Percentiles rank a stretch among this genome's conserved stretches.
Conservation (phyloP, 2,113 vertebrate genomes). For the Halichoeres trimaculatus region DNA sequence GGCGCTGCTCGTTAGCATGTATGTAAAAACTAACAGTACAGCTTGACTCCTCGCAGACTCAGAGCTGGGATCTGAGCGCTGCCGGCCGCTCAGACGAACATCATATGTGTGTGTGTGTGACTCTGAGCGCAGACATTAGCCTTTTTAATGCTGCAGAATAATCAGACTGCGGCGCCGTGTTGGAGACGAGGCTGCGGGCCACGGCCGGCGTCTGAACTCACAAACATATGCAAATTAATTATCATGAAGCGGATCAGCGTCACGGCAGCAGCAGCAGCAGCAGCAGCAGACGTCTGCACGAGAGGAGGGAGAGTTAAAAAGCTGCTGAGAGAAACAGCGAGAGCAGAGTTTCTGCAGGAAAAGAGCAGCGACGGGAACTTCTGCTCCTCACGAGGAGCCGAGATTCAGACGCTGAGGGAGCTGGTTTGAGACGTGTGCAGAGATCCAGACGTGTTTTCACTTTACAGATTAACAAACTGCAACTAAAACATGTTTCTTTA, state of each 20-base stretch:
- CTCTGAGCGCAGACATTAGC: slow-evolving; percentile 55
- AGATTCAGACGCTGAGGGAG: no score
- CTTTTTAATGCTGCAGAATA: slow-evolving; percentile 53
- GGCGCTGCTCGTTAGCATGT: slow-evolving; percentile 59
- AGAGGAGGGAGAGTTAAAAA: no score
- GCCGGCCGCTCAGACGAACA: slow-evolving; percentile 30
- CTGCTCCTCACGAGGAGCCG: no score
- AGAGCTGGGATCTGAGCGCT: slow-evolving; percentile 23
- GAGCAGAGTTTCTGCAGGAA: no score
- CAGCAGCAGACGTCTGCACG: slow-evolving; percentile 29
- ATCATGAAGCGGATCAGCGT: slow-evolving; percentile 47
- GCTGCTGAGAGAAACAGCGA: no score
- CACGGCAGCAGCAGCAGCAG: no score
- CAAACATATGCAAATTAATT: slow-evolving; percentile 78
- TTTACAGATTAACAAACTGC: no score
- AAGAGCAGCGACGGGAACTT: no score
- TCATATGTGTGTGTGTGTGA: slow-evolving; percentile 50
- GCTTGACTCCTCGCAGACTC: slow-evolving; percentile 50
- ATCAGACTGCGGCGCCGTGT: slow-evolving; percentile 27
- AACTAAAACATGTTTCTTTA: no score
- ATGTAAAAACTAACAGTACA: slow-evolving; percentile 45
- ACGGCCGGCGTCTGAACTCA: slow-evolving; percentile 42
- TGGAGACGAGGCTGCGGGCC: slow-evolving; percentile 59
- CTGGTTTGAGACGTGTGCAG: no score
- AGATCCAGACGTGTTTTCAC: no score